Base-by-base conservation (phyloP, 2,113 vertebrate species). In the Muntiacus reevesi region DNA sequence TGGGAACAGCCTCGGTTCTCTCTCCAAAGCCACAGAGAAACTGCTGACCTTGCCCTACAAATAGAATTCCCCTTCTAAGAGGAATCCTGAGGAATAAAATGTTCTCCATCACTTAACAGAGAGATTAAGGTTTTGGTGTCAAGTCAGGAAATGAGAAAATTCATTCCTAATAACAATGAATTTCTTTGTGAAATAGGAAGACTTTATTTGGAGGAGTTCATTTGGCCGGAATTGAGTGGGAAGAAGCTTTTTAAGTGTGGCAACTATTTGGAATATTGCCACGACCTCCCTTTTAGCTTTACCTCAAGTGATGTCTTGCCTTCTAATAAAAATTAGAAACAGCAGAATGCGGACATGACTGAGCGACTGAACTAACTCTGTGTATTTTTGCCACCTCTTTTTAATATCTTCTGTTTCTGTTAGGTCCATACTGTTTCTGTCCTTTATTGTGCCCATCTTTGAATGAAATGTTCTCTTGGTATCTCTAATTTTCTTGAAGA, bases 111-210 rank as follows among this genome's bases (percentile, higher is more conserved):
- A 86, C 36, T 92, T 96, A 90, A 81, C 7, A 62, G 21, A 83
- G 52, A 92, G 33, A 54, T 87, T 92, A 81, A 50, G 47, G 62
- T 94, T 94, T 89, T 54, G 54, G 33, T 94, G 57, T 92, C 36
- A 87, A 82, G 71, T 84, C 79, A 89, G 88, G 64, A 89, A 95
- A 83, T 97, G 47, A 95, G 33, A 33, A 84, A 79, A 90, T 94
- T 78, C 40, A 23, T 91, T 33, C 36, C 91, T 92, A 76, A 43
- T 76, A 43, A 62, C 81, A 84, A 52, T n/a, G 55, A 27, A 27
- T 95, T 92, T 92, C 45, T 97, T 16, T 91, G 43, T 83, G 76
- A 96, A 94, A 45, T 85, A 81, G 59, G 74, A 83, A 83, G 79
- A 87, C 10, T 91, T 92, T 45, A 36, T 92, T 89, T 81, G 54